phyloP scores from a whole-genome alignment of 1,140 invertebrate genomes.

The Macrobrachium rosenbergii region DNA sequence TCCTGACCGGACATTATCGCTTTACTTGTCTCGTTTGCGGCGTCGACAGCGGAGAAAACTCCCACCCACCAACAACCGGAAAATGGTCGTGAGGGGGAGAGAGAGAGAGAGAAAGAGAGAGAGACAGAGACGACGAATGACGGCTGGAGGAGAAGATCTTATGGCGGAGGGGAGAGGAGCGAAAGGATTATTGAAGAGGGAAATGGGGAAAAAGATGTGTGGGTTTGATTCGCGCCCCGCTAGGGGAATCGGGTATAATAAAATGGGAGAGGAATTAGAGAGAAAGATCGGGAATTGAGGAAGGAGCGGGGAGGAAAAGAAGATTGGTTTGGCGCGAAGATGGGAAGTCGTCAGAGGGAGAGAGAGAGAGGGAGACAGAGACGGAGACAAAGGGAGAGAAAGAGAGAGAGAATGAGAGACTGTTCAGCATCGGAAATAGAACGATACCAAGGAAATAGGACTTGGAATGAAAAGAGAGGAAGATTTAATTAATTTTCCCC shows the following conservation, averaged over 20 bases:
- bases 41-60: slow-evolving; percentile 41
- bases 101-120: not conserved
- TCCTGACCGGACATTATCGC: slow-evolving; percentile 53
- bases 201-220: not conserved
- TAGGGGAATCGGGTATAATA: no score
- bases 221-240: not conserved
- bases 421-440: not conserved
- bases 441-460: not conserved
- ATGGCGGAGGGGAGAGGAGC: not conserved
- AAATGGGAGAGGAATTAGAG: slow-evolving; percentile 7
- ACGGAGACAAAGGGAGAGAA: slow-evolving; percentile 1
- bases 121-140: not conserved
- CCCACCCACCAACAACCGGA: not conserved
- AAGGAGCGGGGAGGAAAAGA: not conserved
- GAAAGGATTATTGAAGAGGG: not conserved
- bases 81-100: not conserved
- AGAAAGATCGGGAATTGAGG: slow-evolving; percentile 2
- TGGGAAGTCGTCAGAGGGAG: not conserved
- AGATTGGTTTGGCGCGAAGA: not conserved
- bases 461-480: not conserved
- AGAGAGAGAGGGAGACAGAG: not conserved
- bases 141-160: not conserved
- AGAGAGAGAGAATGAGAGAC: slow-evolving; percentile 22
- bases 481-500: no score
- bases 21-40: slow-evolving; percentile 63